Conservation (phyloP, 2,888 invertebrate species). For the Caenorhabditis imperialis region DNA sequence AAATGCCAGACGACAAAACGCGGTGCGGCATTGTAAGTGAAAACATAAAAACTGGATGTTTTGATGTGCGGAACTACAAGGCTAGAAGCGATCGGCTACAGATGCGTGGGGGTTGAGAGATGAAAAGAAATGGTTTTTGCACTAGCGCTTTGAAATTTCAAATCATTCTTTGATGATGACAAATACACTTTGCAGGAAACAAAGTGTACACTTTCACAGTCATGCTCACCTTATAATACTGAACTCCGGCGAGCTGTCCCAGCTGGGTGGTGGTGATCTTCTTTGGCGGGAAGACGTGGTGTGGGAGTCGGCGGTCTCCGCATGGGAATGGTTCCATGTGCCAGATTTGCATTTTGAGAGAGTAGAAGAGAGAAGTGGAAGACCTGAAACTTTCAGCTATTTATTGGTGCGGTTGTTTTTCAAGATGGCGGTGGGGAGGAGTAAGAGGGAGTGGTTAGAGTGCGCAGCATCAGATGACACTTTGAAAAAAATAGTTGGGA, state of each 20-base stretch:
- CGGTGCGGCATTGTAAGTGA: constrained; percentile 5
- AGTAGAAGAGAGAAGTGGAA: not conserved
- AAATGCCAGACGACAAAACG: not conserved
- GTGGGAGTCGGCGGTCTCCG: constrained; percentile 87
- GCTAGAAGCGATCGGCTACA: too few relatives aligned
- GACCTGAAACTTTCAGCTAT: constrained; percentile 27
- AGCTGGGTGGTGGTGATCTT: constrained; percentile 85
- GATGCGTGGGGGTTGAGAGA: too few relatives aligned
- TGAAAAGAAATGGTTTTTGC: constrained; percentile 1
- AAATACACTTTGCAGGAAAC: too few relatives aligned
- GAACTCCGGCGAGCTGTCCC: constrained; percentile 85
- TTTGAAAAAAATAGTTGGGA: not conserved
- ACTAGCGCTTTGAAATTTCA: too few relatives aligned
- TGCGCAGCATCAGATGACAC: not conserved
- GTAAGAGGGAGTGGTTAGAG: not conserved
- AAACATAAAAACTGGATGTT: not conserved
- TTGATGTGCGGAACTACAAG: not conserved
- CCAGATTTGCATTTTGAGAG: constrained; percentile 85
- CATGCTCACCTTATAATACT: constrained; percentile 88
- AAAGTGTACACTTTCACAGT: too few relatives aligned
- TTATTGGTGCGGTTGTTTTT: not conserved
- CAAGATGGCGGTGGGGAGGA: not conserved
- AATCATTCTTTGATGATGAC: too few relatives aligned
- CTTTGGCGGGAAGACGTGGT: constrained; percentile 87
- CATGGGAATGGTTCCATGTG: constrained; percentile 85